Conservation (phyloP, 2,888 invertebrate species). For the Antheraea yamamai region DNA sequence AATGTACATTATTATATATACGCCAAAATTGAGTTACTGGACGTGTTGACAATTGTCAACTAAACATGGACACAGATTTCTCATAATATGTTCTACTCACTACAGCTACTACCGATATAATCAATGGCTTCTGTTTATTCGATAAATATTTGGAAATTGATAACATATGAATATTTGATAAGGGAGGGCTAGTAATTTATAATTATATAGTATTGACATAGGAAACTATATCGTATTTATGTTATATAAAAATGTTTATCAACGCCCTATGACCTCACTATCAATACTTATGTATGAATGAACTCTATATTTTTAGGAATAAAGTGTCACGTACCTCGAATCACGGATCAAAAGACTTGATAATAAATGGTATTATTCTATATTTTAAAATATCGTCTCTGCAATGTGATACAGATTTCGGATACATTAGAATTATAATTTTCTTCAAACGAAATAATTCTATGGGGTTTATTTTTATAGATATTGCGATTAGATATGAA, state of each 20-base stretch:
- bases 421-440: not conserved
- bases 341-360: not conserved
- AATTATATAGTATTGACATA: not conserved
- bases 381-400: not conserved
- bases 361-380: not conserved
- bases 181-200: not conserved
- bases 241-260: slow-evolving; percentile 1
- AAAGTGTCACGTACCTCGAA: not conserved
- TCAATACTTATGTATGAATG: slow-evolving; percentile 25
- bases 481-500: not conserved
- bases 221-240: not conserved
- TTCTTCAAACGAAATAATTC: not conserved
- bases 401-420: not conserved
- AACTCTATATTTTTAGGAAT: slow-evolving; percentile 16
- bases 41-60: not conserved
- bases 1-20: too few species aligned
- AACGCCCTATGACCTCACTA: slow-evolving; percentile 24
- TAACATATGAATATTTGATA: not conserved
- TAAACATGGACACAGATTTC: not conserved
- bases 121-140: not conserved
- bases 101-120: not conserved
- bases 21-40: too few species aligned
- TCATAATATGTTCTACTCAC: not conserved
- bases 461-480: not conserved
- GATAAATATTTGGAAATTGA: not conserved